A percentile compares a stretch with the other conserved stretches of the same genome.
phyloP scores from a whole-genome alignment of 2,888 invertebrate species.

The Melanargia galathea region DNA sequence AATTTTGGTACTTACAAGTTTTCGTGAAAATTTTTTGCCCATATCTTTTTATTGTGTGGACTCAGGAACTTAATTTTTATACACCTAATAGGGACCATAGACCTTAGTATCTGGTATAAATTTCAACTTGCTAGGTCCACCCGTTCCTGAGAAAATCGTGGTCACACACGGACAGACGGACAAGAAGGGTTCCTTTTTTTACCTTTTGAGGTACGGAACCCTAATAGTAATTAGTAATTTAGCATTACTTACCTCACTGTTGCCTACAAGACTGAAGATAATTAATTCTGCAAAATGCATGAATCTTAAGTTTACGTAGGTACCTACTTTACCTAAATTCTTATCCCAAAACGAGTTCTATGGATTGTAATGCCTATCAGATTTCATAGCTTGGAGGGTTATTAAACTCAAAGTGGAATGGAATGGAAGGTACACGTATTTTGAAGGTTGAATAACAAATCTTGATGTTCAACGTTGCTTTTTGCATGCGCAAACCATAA shows the following conservation, averaged over 20 bases:
- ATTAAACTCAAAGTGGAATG: constrained; percentile 20
- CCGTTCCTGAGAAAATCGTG: too few species aligned
- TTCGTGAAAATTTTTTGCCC: too few species aligned
- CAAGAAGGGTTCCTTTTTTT: too few species aligned
- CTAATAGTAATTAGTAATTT: background rate
- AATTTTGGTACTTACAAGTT: too few species aligned
- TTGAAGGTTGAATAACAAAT: constrained; percentile 21
- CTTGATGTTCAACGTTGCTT: constrained; percentile 10
- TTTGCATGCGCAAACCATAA: background rate
- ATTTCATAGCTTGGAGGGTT: constrained; percentile 15
- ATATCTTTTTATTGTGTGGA: too few species aligned
- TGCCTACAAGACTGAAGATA: background rate
- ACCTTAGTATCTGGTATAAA: too few species aligned
- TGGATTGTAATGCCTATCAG: constrained; percentile 16
- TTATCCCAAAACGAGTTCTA: constrained; percentile 12
- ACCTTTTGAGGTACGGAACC: too few species aligned
- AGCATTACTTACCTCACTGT: background rate
- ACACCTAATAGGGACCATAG: too few species aligned
- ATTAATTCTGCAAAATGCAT: background rate
- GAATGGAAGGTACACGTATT: constrained; percentile 12
- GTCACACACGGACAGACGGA: too few species aligned
- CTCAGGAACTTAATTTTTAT: too few species aligned
- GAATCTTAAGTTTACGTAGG: background rate
- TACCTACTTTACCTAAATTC: constrained; percentile 2
- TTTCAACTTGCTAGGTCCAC: too few species aligned